phyloP scores from a whole-genome alignment of 2,888 invertebrate species.

The Helobdella robusta region DNA sequence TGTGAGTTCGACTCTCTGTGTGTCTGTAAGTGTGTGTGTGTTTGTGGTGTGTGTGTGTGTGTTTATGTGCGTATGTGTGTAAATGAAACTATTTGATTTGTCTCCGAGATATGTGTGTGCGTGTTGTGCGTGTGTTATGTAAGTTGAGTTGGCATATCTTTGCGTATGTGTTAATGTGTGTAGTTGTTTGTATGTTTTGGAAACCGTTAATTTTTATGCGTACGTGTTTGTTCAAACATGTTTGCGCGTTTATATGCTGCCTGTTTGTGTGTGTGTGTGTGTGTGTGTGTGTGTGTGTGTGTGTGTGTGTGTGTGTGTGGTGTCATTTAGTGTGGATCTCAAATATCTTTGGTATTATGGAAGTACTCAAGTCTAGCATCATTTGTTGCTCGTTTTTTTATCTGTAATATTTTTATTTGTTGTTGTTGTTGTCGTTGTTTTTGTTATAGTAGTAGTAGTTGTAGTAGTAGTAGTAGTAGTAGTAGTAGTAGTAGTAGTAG shows the following conservation, averaged over 20 bases:
- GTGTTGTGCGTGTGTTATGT: slow-evolving; percentile 14
- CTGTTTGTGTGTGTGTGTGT: no score
- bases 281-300: no score
- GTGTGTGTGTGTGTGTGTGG: no score
- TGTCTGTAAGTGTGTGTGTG: no score
- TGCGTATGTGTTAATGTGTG: slow-evolving; percentile 9
- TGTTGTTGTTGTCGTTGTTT: slow-evolving; percentile 5
- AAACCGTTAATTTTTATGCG: not conserved
- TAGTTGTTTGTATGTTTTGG: not conserved
- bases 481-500: slow-evolving; percentile 16
- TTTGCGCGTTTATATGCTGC: no score
- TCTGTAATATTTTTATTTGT: slow-evolving; percentile 4
- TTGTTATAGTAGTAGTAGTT: slow-evolving; percentile 10
- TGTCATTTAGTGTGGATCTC: no score
- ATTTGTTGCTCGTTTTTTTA: no score
- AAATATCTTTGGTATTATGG: no score
- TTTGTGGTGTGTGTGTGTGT: slow-evolving; percentile 3
- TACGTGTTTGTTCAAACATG: not conserved
- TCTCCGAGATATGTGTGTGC: slow-evolving; percentile 11
- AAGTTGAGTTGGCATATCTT: no score
- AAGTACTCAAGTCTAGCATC: no score
- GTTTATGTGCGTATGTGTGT: slow-evolving; percentile 5
- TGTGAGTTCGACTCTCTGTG: no score
- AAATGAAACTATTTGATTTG: no score
- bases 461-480: slow-evolving; percentile 14